These are phyloP conservation scores for Acanthurus lineatus DNA, from an alignment of 2,797 vertebrate genomes.

Conservation along the genomic window DNA sequence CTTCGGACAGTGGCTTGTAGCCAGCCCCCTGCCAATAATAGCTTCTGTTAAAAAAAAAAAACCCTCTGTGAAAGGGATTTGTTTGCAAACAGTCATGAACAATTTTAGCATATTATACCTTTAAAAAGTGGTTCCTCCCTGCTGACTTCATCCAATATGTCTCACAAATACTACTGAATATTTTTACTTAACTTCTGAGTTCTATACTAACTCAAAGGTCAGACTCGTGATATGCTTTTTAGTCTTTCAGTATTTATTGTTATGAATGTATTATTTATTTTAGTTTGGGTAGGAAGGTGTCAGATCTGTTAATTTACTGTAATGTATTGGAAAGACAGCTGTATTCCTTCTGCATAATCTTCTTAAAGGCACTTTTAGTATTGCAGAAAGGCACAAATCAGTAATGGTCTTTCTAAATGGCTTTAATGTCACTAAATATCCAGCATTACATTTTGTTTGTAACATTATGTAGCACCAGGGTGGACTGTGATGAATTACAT, in stretches of 20 bases:
- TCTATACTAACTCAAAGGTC: constrained; percentile 6
- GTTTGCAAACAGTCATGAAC: too few species aligned
- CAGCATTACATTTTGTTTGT: constrained; percentile 3
- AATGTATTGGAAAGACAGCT: constrained; percentile 16
- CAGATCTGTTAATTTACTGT: constrained; percentile 22
- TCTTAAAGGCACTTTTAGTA: constrained; percentile 7
- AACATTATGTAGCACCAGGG: constrained; percentile 17
- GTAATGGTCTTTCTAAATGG: background rate
- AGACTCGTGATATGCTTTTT: constrained; percentile 8
- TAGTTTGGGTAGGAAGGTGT: background rate
- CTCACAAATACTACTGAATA: constrained; percentile 27
- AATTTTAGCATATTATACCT: too few species aligned
- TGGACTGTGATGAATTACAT: background rate
- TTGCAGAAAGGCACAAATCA: background rate
- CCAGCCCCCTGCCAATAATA: too few species aligned
- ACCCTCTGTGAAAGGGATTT: too few species aligned
- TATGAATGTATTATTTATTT: constrained; percentile 54
- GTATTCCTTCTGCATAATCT: constrained; percentile 15
- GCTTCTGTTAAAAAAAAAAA: too few species aligned
- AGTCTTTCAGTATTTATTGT: constrained; percentile 57
- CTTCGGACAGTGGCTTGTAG: too few species aligned
- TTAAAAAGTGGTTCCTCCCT: constrained; percentile 2
- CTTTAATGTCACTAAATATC: constrained; percentile 33
- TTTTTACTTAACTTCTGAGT: background rate
- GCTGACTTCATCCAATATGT: background rate